Evolutionary conservation across 2,113 vertebrate genomes (phyloP).

Genomic region (Scopus umbretta): DNA sequence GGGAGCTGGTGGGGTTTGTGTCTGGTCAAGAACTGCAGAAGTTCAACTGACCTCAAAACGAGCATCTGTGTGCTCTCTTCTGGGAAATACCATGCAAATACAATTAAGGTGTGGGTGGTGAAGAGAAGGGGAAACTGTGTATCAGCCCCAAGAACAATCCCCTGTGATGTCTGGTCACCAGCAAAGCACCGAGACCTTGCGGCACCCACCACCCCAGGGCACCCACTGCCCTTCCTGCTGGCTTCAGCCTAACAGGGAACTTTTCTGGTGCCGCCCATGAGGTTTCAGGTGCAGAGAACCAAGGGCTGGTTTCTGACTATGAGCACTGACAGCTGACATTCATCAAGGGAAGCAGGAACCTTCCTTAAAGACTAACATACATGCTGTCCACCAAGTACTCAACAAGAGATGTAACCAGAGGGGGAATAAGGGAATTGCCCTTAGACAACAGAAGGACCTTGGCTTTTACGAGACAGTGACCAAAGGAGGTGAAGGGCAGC

Average conservation of each 20-base stretch:
- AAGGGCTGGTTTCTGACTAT: background rate
- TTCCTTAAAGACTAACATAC: background rate
- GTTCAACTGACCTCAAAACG: accelerated
- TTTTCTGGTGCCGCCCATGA: background rate
- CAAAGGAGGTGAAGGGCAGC: background rate
- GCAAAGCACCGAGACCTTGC: background rate
- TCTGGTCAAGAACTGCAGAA: background rate
- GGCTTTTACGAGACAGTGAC: background rate
- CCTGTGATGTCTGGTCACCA: background rate
- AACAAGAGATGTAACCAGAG: background rate
- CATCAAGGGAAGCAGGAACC: background rate
- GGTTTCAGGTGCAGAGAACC: background rate
- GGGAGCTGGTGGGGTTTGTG: background rate
- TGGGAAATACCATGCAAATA: background rate
- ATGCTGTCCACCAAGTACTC: background rate
- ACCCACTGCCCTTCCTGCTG: background rate
- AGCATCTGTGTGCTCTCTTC: background rate
- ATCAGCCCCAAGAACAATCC: background rate
- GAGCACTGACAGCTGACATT: background rate
- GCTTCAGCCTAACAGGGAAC: background rate
- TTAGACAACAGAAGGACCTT: background rate
- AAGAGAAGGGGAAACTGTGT: background rate
- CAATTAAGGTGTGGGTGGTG: accelerated
- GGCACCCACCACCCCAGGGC: background rate
- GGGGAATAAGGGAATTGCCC: background rate